phyloP scores from a whole-genome alignment of 2,797 vertebrate species.

The Cossypha dichroa region DNA sequence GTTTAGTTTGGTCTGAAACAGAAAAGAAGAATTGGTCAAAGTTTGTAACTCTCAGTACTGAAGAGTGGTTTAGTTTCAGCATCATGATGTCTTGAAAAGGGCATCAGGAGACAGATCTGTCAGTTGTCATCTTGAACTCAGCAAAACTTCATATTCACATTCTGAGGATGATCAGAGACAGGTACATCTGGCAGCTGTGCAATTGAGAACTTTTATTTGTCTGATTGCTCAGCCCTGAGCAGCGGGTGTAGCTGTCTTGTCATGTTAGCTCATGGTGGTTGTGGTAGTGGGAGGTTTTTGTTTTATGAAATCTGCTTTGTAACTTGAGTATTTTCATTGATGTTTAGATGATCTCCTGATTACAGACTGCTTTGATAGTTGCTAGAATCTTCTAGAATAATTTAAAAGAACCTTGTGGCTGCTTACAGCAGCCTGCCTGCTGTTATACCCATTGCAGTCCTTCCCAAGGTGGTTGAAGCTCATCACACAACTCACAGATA shows the following conservation, averaged over 20 bases:
- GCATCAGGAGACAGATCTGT: background rate
- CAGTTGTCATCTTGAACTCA: background rate
- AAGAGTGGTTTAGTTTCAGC: background rate
- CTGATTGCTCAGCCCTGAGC: background rate
- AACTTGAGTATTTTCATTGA: background rate
- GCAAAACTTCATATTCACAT: accelerated
- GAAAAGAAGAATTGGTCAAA: background rate
- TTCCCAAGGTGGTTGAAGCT: background rate
- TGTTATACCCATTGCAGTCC: background rate
- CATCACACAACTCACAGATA: background rate
- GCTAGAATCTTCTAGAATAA: background rate
- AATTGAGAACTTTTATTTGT: background rate
- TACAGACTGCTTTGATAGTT: background rate
- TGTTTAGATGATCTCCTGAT: background rate
- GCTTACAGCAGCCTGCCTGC: too few species aligned
- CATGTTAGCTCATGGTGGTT: background rate
- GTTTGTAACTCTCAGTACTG: background rate
- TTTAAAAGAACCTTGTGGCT: background rate
- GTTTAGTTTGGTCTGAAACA: background rate
- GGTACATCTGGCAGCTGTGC: background rate
- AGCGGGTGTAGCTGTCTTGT: background rate
- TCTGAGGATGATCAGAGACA: background rate
- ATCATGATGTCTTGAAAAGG: background rate
- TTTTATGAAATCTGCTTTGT: background rate
- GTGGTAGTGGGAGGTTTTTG: background rate